Base-by-base conservation (phyloP, 2,797 vertebrate genomes). In the Cyclopterus lumpus region DNA sequence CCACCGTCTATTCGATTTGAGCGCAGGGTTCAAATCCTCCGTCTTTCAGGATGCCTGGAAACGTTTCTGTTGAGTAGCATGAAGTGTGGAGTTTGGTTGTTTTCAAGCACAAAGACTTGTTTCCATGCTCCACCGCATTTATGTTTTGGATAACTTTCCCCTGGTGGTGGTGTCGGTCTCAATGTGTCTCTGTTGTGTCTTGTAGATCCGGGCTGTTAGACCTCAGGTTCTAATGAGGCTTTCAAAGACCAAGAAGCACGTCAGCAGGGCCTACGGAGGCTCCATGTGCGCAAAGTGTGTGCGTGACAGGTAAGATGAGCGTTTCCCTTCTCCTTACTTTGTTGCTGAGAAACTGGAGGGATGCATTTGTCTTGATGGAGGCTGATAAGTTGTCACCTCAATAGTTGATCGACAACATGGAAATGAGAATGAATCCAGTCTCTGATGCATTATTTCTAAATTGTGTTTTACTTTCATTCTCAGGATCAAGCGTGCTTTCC, bases 281-380 rank as follows among this genome's bases (percentile, higher is more conserved):
- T 99, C 98, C 90, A 99, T 99, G 98, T 99, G 98, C 57, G 98
- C 98, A 53, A 99, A 99, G 86, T 97, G 95, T 91, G 98, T 99
- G 72, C 98, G 98, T 0, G 98, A 99, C 96, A 97, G 98, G 98
- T 99, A 89, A 94, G 60, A 32, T 1, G 28, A 26, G 1, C 1
- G 0, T 62, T 63, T 58, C 2, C 3, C 2, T 8, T 34, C 2
- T 3, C 3, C 8, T n/a, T 8, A 16, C 2, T n/a, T 10, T 28
- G 0, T 55, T 57, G 8, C 3, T 6, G 7, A 40, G 1, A 60
- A 67, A 20, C 5, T 60, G 11, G 1, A 11, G n/a, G 18, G 3
- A 62, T 48, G 6, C 12, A 2, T 48, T 42, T 48, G 3, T 2
- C 12, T 8, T 60, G 5, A 38, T 26, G 1, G 40, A 22, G 9